These are phyloP conservation scores for Pluvianellus socialis DNA, from an alignment of 2,113 vertebrate species.

Conservation along the genomic window DNA sequence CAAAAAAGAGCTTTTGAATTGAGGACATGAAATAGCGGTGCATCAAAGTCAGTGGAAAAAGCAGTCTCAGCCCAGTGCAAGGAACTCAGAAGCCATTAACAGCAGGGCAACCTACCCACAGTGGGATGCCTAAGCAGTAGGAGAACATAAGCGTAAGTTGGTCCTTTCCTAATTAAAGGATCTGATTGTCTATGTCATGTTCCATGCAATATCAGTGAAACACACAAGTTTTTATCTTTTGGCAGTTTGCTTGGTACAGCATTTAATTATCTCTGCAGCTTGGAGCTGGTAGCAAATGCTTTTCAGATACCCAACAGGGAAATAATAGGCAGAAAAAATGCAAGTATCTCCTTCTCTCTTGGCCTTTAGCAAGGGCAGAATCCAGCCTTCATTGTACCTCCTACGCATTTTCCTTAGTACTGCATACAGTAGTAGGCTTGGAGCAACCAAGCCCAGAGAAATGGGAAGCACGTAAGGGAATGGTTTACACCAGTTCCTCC, in stretches of 20 bases:
- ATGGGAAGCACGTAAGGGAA: neutral
- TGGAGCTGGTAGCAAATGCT: neutral
- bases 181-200: neutral
- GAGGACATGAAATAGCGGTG: neutral
- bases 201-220: neutral
- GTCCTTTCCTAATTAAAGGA: conserved; percentile 13
- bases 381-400: neutral
- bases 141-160: neutral
- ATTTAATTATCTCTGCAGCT: conserved; percentile 2
- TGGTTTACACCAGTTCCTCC: neutral
- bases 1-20: neutral
- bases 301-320: neutral
- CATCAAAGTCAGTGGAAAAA: neutral
- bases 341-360: neutral
- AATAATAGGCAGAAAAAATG: neutral
- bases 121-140: neutral
- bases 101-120: neutral
- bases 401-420: neutral
- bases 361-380: neutral
- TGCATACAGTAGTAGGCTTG: neutral
- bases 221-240: neutral
- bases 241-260: conserved; percentile 2
- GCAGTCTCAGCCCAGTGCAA: neutral
- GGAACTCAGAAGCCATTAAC: neutral
- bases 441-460: neutral